Conservation (phyloP, 2,797 vertebrate genomes). For the Trichosurus vulpecula region DNA sequence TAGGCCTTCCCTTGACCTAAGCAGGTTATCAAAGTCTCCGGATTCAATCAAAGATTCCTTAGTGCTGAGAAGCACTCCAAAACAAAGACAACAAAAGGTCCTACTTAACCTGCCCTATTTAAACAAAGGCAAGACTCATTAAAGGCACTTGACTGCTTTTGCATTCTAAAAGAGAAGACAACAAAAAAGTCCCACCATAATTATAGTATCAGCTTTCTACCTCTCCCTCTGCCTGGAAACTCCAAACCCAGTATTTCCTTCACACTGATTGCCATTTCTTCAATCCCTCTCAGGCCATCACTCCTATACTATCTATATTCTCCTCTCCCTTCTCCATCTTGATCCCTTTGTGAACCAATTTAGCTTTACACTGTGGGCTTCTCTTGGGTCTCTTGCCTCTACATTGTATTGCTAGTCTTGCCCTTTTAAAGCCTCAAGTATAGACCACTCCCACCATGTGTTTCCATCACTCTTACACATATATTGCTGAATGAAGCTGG, state of each 20-base stretch:
- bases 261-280: too few relatives aligned
- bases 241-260: not conserved
- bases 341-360: not conserved
- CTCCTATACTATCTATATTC: not conserved
- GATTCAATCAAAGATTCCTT: too few relatives aligned
- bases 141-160: too few relatives aligned
- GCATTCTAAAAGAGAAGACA: too few relatives aligned
- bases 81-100: too few relatives aligned
- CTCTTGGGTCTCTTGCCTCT: not conserved
- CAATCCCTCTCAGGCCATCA: not conserved
- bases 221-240: not conserved
- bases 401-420: not conserved
- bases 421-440: not conserved
- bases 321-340: not conserved
- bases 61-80: too few relatives aligned
- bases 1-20: too few relatives aligned
- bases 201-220: too few relatives aligned
- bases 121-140: too few relatives aligned
- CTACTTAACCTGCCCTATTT: too few relatives aligned
- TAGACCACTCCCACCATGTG: not conserved
- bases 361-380: not conserved
- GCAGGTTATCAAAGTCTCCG: too few relatives aligned
- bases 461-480: not conserved
- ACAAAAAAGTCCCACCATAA: too few relatives aligned
- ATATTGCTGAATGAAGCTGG: not conserved